phyloP scores from a whole-genome alignment of 2,797 vertebrate species.

The Poecile montanus region DNA sequence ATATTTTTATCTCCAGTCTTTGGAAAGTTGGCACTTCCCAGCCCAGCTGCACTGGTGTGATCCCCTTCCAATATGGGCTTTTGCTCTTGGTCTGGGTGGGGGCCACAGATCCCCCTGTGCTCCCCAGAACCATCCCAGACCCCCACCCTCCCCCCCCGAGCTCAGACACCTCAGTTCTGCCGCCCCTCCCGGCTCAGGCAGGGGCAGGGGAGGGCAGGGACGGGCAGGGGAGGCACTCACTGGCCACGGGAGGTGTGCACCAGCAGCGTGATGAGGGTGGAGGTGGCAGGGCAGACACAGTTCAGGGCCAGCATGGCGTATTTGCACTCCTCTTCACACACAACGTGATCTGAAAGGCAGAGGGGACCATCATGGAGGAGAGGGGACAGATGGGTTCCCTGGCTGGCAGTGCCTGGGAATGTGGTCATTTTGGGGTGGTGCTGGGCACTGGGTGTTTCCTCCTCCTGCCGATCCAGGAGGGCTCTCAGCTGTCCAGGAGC shows the following conservation, averaged over 20 bases:
- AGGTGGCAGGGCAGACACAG: constrained; percentile 93
- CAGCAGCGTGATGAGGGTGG: constrained; percentile 91
- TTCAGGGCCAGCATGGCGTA: constrained; percentile 93
- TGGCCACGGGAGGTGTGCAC: constrained; percentile 93
- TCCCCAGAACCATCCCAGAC: neutral
- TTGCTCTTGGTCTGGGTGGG: neutral
- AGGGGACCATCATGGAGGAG: rapidly evolving
- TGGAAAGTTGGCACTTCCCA: neutral
- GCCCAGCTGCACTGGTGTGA: neutral
- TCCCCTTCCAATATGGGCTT: neutral
- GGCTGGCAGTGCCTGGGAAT: rapidly evolving
- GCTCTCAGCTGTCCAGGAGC: neutral
- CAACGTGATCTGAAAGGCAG: constrained; percentile 86
- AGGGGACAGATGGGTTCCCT: rapidly evolving
- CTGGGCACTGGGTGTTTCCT: neutral
- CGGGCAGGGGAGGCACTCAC: constrained; percentile 74
- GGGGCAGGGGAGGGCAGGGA: neutral
- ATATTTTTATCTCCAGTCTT: neutral
- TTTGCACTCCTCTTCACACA: constrained; percentile 95
- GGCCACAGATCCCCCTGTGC: too few relatives aligned
- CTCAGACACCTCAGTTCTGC: neutral
- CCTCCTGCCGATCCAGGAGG: neutral
- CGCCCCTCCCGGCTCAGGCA: rapidly evolving
- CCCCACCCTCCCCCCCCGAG: neutral
- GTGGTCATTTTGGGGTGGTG: neutral